Evolutionary conservation across 2,888 invertebrate species (phyloP).

Genomic region (Volucella inanis): DNA sequence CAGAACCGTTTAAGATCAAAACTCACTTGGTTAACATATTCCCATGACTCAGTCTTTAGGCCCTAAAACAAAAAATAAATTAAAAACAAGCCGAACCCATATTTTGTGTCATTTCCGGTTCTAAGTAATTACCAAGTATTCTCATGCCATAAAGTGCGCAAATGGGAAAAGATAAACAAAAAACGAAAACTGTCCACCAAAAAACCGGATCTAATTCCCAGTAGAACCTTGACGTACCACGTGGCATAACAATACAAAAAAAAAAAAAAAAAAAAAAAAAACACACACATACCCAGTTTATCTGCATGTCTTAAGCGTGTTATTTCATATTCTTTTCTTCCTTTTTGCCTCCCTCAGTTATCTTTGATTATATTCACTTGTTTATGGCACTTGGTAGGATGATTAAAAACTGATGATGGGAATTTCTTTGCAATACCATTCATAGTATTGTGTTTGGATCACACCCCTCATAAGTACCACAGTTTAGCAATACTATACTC

Average conservation of each 20-base stretch:
- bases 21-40: too few species aligned
- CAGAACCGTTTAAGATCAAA: too few species aligned
- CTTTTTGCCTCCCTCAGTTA: conserved; percentile 21
- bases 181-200: not conserved
- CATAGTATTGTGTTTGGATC: not conserved
- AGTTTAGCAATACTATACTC: not conserved
- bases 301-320: too few species aligned
- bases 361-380: conserved; percentile 57
- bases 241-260: conserved; percentile 29
- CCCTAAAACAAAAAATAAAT: too few species aligned
- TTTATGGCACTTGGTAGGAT: conserved; percentile 34
- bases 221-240: conserved; percentile 27
- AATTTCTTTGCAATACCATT: conserved; percentile 36
- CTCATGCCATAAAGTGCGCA: not conserved
- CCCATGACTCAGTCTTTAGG: too few species aligned
- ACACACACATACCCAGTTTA: not conserved
- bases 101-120: too few species aligned
- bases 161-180: not conserved
- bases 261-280: too few species aligned
- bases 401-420: conserved; percentile 3
- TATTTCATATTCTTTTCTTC: not conserved
- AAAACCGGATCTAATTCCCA: conserved; percentile 16
- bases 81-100: too few species aligned
- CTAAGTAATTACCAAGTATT: conserved; percentile 17
- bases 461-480: conserved; percentile 4